Evolutionary conservation across 2,888 invertebrate species (phyloP), one percentile per base, ranked within the genome.

Genomic region (Scaptomyza parva): DNA sequence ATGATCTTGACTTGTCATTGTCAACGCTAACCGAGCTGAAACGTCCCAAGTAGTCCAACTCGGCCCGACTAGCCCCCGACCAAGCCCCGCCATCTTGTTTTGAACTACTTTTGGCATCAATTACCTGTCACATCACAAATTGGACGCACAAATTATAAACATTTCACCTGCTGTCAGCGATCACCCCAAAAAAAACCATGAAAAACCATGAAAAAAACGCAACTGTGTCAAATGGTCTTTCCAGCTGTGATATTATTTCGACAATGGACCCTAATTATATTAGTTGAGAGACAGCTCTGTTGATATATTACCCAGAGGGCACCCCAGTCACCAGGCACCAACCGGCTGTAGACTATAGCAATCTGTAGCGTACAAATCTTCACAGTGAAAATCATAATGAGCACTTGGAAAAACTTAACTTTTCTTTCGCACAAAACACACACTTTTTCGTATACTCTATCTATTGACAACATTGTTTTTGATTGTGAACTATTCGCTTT

Each of bases 1-100:
- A 89, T 88, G 89, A 89, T 88, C 89, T 88, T 74, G 65, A 70
- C 77, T 75, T 78, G 80, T 78, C 78, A 79, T 83, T 88, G 86
- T 85, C 78, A 69, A 61, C 60, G 80, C 53, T 62, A 69, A 70
- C 44, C 76, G 66, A 77, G 65, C 70, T 71, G 86, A 59, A 57
- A 83, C 79, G 57, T 14, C n/a, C n/a, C 24, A 18, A 43, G 24
- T 55, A 12, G 43, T 28, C 48, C 22, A 6, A 24, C 2, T 28
- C 8, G 28, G 6, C 28, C 28, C 12, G 43, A 33, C 52, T 26
- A 33, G 58, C 22, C 22, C 41, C 22, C n/a, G n/a, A n/a, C n/a
- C n/a, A n/a, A 9, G n/a, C n/a, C 5, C 17, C 17, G 12, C n/a
- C n/a, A n/a, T 8, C 41, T 41, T 20, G 41, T 66, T 63, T 53